Evolutionary conservation across 1,140 invertebrate genomes (phyloP).

Genomic region (Ceratosolen solmsi): DNA sequence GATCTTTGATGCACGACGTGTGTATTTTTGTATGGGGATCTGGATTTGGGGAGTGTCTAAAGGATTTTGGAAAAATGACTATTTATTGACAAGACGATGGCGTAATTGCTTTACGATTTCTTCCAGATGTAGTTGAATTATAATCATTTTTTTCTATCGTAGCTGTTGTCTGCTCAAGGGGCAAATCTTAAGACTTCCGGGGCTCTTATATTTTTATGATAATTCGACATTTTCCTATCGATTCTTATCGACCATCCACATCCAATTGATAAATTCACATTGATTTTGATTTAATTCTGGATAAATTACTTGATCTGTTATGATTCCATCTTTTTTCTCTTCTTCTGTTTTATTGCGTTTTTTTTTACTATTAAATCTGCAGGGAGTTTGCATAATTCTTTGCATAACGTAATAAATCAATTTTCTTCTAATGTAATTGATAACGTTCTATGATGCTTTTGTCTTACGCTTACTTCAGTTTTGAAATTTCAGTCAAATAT

Average conservation of each 20-base stretch:
- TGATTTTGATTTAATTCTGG: too few relatives aligned
- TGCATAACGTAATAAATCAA: too few relatives aligned
- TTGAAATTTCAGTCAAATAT: too few relatives aligned
- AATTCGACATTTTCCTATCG: not conserved
- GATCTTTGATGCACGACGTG: not conserved
- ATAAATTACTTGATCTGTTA: too few relatives aligned
- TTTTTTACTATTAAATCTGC: too few relatives aligned
- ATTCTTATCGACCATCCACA: not conserved
- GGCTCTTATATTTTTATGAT: not conserved
- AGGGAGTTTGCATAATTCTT: too few relatives aligned
- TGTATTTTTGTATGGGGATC: not conserved
- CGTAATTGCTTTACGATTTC: constrained; percentile 5
- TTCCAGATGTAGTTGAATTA: not conserved
- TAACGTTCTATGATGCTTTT: too few relatives aligned
- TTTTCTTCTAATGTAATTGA: too few relatives aligned
- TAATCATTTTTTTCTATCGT: not conserved
- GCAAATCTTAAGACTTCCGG: not conserved
- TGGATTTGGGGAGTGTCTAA: not conserved
- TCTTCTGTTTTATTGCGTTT: too few relatives aligned
- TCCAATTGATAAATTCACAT: too few relatives aligned
- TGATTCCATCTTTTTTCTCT: too few relatives aligned
- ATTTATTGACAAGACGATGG: constrained; percentile 26
- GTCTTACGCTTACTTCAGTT: too few relatives aligned
- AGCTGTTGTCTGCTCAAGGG: not conserved
- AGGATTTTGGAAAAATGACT: constrained; percentile 16